phyloP scores from a whole-genome alignment of 2,888 invertebrate genomes.

The Unio pictorum region DNA sequence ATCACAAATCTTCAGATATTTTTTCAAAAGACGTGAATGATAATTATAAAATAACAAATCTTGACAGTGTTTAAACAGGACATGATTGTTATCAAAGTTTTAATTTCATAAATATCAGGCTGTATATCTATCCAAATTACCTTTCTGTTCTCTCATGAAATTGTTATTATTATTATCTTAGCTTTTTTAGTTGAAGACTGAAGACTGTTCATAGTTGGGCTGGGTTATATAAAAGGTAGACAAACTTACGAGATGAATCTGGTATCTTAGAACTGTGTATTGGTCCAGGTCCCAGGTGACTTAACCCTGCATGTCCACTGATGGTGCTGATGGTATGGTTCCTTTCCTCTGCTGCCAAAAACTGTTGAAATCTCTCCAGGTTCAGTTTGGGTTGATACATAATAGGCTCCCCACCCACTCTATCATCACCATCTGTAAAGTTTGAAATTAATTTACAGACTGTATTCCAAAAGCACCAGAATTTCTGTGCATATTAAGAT shows the following conservation, averaged over 20 bases:
- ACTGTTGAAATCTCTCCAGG: constrained; percentile 60
- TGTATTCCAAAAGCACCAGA: background rate
- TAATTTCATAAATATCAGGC: too few relatives aligned
- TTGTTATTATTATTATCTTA: too few relatives aligned
- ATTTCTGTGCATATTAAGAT: background rate
- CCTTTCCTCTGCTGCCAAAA: constrained; percentile 56
- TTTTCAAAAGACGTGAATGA: too few relatives aligned
- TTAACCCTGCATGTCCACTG: constrained; percentile 49
- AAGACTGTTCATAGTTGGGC: too few relatives aligned
- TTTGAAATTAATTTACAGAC: background rate
- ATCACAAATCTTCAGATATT: too few relatives aligned
- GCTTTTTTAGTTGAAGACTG: too few relatives aligned
- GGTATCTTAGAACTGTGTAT: constrained; percentile 54
- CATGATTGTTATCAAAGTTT: too few relatives aligned
- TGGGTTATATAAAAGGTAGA: too few relatives aligned
- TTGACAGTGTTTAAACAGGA: too few relatives aligned
- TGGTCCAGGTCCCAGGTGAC: constrained; percentile 42
- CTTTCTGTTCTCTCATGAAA: too few relatives aligned
- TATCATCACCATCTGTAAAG: constrained; percentile 28
- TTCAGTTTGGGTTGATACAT: constrained; percentile 60
- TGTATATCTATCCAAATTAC: too few relatives aligned
- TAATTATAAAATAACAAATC: too few relatives aligned
- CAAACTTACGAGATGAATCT: constrained; percentile 11
- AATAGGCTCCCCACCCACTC: constrained; percentile 33
- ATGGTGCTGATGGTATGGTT: constrained; percentile 54